Base-by-base conservation (phyloP, 92 coral and sea anemone species). In the Epizoanthus scotinus region DNA sequence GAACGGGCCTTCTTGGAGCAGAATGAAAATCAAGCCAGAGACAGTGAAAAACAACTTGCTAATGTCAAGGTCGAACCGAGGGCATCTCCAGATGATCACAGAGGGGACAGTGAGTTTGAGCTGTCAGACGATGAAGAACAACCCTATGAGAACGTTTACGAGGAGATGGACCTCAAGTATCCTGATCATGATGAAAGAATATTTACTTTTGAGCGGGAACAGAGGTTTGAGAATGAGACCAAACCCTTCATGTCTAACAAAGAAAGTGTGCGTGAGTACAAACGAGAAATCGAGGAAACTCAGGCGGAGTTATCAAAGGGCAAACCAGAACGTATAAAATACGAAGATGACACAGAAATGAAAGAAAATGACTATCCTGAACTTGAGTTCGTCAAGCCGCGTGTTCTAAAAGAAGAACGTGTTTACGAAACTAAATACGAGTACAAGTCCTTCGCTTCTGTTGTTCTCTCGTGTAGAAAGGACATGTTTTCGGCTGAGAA, bases 401-500 rank as follows among this genome's bases (percentile, higher is more conserved):
- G 69, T 20, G 22, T 31, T 15, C 27, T 58, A 13, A 75, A 75
- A 59, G 81, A 75, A 14, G 81, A 75, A 59, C 63, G 81, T 20
- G 68, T 75, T 57, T 75, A 75, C 18, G 81, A 75, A 75, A 75
- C 81, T 75, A 75, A 75, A 67, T 75, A 75, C 26, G 81, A 61
- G 71, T 71, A 80, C 29, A 81, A 44, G 21, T 71, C 85, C 21
- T 86, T 84, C 31, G 77, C 89, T 38, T 63, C 77, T 27, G 58
- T 86, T n/a, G 81, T 84, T 31, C 70, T 84, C 19, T 77, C 89
- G 4, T 65, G 86, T 20, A 83, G 89, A 31, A 63, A 80, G 40
- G 85, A 83, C 6, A 71, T 74, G 65, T 86, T 80, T 50, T 70
- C 68, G 42, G 87, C 90, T 22, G 87, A 96, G 88, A 96, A 93